Percentiles rank a stretch among this genome's conserved stretches.
Conservation (phyloP, 2,888 invertebrate genomes). For the Xylota sylvarum region DNA sequence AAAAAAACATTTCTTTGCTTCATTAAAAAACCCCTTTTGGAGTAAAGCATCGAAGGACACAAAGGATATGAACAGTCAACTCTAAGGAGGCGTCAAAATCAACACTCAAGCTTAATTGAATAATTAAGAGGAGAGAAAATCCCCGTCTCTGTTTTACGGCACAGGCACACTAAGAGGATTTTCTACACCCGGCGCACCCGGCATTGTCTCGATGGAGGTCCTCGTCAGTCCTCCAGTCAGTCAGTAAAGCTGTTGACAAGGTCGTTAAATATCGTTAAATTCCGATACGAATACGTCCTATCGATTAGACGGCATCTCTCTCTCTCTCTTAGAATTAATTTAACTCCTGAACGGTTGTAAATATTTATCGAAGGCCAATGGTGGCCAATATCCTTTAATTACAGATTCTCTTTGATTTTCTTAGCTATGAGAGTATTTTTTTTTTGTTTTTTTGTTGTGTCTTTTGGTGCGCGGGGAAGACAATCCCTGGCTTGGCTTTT, state of each 20-base stretch:
- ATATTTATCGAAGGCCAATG: constrained; percentile 72
- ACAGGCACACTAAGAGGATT: constrained; percentile 44
- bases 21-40: constrained; percentile 62
- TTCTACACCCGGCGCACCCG: neutral
- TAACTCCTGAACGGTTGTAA: constrained; percentile 53
- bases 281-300: constrained; percentile 59
- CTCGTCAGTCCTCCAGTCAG: no score
- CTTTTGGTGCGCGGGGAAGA: constrained; percentile 11
- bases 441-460: constrained; percentile 17
- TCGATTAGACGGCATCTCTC: constrained; percentile 62
- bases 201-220: constrained; percentile 30
- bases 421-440: constrained; percentile 25
- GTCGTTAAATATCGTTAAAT: constrained; percentile 63
- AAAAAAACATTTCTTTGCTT: constrained; percentile 51
- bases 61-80: constrained; percentile 53
- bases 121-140: constrained; percentile 66
- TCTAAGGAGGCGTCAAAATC: constrained; percentile 72
- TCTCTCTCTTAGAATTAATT: constrained; percentile 52
- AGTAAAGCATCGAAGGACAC: constrained; percentile 29
- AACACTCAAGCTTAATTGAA: constrained; percentile 76
- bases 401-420: constrained; percentile 67
- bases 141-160: constrained; percentile 30
- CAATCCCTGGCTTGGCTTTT: neutral
- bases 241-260: constrained; percentile 58
- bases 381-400: constrained; percentile 72